Evolutionary conservation across 2,888 invertebrate genomes (phyloP).

Genomic region (Antheraea assamensis): DNA sequence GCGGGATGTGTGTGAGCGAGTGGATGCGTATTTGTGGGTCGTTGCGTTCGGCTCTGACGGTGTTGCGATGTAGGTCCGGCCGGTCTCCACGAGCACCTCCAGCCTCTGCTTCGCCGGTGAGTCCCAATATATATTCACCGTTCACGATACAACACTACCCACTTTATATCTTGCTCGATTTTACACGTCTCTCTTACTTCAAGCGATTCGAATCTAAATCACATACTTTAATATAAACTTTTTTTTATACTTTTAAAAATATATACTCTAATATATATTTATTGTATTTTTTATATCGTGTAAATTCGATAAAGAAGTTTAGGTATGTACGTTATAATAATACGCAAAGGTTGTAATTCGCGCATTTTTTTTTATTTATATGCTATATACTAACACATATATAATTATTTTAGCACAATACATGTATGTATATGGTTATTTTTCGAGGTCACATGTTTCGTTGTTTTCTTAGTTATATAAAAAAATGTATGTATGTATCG

Average conservation of each 20-base stretch:
- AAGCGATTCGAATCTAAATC: neutral
- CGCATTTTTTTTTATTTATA: neutral
- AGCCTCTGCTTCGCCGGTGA: slow-evolving; percentile 31
- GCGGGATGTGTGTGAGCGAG: neutral
- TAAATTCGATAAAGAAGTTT: slow-evolving; percentile 7
- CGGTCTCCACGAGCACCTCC: slow-evolving; percentile 26
- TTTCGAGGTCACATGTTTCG: slow-evolving; percentile 1
- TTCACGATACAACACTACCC: slow-evolving; percentile 8
- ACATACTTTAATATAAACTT: neutral
- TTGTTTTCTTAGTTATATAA: neutral
- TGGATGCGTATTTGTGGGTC: neutral
- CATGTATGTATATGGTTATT: neutral
- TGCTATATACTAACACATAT: neutral
- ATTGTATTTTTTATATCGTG: neutral
- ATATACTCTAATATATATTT: neutral
- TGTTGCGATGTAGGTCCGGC: slow-evolving; percentile 41
- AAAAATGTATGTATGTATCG: slow-evolving; percentile 2
- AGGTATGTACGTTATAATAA: neutral
- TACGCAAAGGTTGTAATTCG: neutral
- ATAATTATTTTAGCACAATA: slow-evolving; percentile 6
- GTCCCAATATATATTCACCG: slow-evolving; percentile 25
- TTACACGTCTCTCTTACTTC: neutral
- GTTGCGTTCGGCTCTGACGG: slow-evolving; percentile 29
- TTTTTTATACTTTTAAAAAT: neutral
- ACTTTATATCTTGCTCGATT: neutral